These are phyloP conservation scores for Prinia subflava DNA, from an alignment of 2,113 vertebrate genomes.

Conservation along the genomic window DNA sequence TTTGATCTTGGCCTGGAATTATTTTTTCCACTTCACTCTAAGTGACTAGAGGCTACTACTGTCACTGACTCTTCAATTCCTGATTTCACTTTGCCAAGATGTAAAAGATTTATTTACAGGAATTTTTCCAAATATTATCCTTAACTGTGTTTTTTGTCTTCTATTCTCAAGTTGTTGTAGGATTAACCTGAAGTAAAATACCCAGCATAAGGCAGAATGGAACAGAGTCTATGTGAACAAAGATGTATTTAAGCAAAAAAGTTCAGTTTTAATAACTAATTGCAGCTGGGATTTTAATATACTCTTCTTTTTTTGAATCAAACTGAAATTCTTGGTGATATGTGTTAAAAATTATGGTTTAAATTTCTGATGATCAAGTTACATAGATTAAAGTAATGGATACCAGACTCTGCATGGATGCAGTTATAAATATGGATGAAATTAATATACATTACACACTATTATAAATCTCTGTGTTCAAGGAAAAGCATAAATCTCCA, in stretches of 20 bases:
- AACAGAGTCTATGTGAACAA: background rate
- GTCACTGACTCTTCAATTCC: constrained; percentile 62
- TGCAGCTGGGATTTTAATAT: constrained; percentile 69
- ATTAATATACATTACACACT: constrained; percentile 73
- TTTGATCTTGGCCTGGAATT: constrained; percentile 76
- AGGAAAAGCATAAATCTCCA: constrained; percentile 76
- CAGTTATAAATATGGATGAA: constrained; percentile 80
- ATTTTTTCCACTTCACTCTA: constrained; percentile 72
- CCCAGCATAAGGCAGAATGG: background rate
- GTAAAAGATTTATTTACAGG: constrained; percentile 71
- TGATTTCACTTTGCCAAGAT: constrained; percentile 61
- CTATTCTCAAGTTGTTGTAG: constrained; percentile 8
- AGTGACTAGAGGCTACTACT: constrained; percentile 78
- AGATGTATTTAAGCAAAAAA: constrained; percentile 41
- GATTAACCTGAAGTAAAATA: constrained; percentile 45
- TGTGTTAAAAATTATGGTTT: constrained; percentile 75
- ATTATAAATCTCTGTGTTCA: constrained; percentile 76
- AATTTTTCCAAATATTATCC: constrained; percentile 44
- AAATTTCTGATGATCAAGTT: constrained; percentile 80
- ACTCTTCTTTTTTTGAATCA: constrained; percentile 69
- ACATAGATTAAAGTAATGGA: constrained; percentile 80
- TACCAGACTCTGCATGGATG: constrained; percentile 75
- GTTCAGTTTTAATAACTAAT: constrained; percentile 57
- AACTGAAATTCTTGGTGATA: constrained; percentile 74
- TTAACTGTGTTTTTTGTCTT: background rate